Percentiles rank a stretch among this genome's conserved stretches.
phyloP scores from a whole-genome alignment of 1,140 invertebrate species.

The Belonocnema kinseyi region DNA sequence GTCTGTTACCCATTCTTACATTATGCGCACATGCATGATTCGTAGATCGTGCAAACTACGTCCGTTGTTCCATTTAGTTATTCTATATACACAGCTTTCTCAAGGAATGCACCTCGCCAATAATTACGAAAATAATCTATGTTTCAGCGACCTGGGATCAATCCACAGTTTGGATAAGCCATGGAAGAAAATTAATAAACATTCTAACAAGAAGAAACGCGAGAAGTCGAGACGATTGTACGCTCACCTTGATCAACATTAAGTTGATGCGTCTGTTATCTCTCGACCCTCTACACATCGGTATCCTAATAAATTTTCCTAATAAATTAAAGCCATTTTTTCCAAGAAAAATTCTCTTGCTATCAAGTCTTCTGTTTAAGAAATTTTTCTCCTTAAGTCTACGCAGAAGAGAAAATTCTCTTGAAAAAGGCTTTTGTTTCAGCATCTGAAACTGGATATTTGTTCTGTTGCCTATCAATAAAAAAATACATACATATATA shows the following conservation, averaged over 20 bases:
- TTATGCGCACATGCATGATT: neutral
- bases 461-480: neutral
- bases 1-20: too few relatives aligned
- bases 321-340: too few relatives aligned
- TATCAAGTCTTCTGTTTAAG: too few relatives aligned
- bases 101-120: neutral
- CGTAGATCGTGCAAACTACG: neutral
- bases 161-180: conserved; percentile 78
- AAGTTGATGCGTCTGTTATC: conserved; percentile 40
- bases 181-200: conserved; percentile 88
- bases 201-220: conserved; percentile 88
- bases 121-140: conserved; percentile 23
- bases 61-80: conserved; percentile 26
- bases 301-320: neutral
- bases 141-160: conserved; percentile 62
- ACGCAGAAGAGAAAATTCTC: too few relatives aligned
- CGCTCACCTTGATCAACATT: conserved; percentile 86
- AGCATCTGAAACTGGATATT: neutral
- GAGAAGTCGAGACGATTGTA: conserved; percentile 91
- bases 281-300: neutral
- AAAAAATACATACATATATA: conserved; percentile 29
- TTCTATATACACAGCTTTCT: neutral
- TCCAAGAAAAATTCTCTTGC: too few relatives aligned
- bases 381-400: too few relatives aligned
- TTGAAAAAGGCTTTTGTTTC: neutral